Base-by-base conservation (phyloP, 2,797 vertebrate species). In the Hypotaenidia philippensis region DNA sequence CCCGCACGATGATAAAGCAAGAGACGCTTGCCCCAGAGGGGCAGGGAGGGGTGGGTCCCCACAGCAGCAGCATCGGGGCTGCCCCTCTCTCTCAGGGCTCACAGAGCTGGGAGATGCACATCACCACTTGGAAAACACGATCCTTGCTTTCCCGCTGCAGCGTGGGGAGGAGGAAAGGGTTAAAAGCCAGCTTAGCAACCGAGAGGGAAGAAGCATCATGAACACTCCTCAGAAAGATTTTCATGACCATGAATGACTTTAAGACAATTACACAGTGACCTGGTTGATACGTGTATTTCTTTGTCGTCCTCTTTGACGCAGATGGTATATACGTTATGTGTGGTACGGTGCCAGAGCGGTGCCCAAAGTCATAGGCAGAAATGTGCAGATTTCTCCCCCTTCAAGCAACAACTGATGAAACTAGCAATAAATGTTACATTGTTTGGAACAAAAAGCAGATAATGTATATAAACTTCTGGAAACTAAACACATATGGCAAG, bases 401-500 rank as follows among this genome's bases (percentile, higher is more conserved):
- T 60, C 22, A 90, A 95, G 90, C 56, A 94, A 79, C 56, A 74
- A 68, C 74, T 82, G 50, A 13, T 41, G 23, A 87, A 94, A 94
- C 49, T 85, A 32, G 3, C 78, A 90, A 93, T 87, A 84, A 93
- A 86, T 32, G 50, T 64, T 87, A 44, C 18, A 77, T 78, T 90
- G 56, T 87, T 95, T 95, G 89, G 87, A 84, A 92, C 0, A 3
- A 78, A 93, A 90, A 90, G 53, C 61, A 91, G 84, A 85, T 88
- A 84, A 81, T 61, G 60, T 88, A 81, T 90, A 90, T 57, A 95
- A 95, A 96, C 61, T 88, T 72, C 72, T 85, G 84, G 89, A 94
- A 94, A 70, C 27, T 53, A 89, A 94, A 89, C 49, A 74, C 84
- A 95, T 52, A 89, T 78, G 87, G 79, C 64, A 95, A 64, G 81